phyloP scores from a whole-genome alignment of 2,888 invertebrate genomes.

The Ecliptopera silaceata region DNA sequence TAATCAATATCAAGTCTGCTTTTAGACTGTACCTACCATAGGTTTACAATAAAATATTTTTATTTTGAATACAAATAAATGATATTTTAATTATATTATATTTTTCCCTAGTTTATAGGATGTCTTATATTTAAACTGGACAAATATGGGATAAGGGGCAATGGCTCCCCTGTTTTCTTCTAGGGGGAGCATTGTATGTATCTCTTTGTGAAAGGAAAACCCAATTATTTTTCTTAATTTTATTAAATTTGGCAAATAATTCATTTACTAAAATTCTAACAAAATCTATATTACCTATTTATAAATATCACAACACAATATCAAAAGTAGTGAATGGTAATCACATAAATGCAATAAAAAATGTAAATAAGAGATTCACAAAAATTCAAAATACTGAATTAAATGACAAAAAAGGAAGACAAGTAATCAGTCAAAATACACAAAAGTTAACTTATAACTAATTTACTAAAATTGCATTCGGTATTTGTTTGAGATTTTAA shows the following conservation, averaged over 20 bases:
- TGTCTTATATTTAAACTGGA: no score
- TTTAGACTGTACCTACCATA: conserved; percentile 45
- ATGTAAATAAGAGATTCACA: conserved; percentile 31
- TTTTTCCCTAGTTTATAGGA: no score
- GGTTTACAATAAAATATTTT: conserved; percentile 66
- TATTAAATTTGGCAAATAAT: conserved; percentile 20
- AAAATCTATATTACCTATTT: conserved; percentile 21
- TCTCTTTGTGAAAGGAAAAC: no score
- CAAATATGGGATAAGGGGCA: no score
- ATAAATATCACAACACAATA: conserved; percentile 31
- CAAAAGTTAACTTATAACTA: conserved; percentile 13
- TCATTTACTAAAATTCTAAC: conserved; percentile 4
- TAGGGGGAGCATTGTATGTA: no score
- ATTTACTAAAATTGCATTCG: not conserved
- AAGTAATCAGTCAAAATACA: conserved; percentile 20
- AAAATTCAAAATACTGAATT: conserved; percentile 12
- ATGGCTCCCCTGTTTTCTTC: no score
- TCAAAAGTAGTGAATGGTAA: conserved; percentile 17
- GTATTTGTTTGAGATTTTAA: not conserved
- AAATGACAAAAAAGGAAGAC: conserved; percentile 36
- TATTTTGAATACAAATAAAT: conserved; percentile 32
- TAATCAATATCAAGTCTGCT: conserved; percentile 23
- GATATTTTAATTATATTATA: not conserved
- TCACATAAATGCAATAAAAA: conserved; percentile 16
- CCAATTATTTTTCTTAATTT: not conserved